A percentile compares a stretch with the other conserved stretches of the same genome.
phyloP scores from a whole-genome alignment of 2,797 vertebrate genomes.

The Coregonus ussuriensis region DNA sequence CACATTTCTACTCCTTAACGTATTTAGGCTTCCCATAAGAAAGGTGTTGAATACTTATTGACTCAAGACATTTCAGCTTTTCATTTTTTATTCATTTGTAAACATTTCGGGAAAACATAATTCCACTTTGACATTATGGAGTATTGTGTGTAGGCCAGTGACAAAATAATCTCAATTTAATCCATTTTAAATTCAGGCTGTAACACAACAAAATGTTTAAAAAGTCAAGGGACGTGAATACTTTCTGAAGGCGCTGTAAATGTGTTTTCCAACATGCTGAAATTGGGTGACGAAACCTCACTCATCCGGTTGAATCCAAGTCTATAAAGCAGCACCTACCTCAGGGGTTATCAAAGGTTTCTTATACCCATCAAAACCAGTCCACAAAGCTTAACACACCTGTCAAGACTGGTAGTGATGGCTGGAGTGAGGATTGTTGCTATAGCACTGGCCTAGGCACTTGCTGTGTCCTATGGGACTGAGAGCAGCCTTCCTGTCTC shows the following conservation, averaged over 20 bases:
- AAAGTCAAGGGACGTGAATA: too few relatives aligned
- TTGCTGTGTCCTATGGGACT: constrained; percentile 3
- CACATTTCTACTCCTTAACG: too few relatives aligned
- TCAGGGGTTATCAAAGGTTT: not conserved
- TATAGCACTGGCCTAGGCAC: not conserved
- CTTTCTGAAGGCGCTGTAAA: not conserved
- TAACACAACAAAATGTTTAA: too few relatives aligned
- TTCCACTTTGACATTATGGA: too few relatives aligned
- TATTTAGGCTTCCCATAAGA: too few relatives aligned
- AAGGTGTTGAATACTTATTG: too few relatives aligned
- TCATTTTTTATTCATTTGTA: too few relatives aligned
- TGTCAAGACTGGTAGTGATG: constrained; percentile 5
- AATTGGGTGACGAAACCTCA: not conserved
- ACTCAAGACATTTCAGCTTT: too few relatives aligned
- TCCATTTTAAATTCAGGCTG: too few relatives aligned
- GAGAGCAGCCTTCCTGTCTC: not conserved
- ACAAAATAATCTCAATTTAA: too few relatives aligned
- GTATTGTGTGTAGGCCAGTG: too few relatives aligned
- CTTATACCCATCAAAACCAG: constrained; percentile 7
- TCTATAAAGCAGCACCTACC: not conserved
- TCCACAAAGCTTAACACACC: constrained; percentile 9
- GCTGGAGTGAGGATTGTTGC: not conserved
- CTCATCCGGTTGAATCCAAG: not conserved
- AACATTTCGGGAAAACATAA: too few relatives aligned
- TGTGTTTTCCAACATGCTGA: not conserved